phyloP scores from a whole-genome alignment of 2,888 invertebrate species.

The Adelognathus sp. region DNA sequence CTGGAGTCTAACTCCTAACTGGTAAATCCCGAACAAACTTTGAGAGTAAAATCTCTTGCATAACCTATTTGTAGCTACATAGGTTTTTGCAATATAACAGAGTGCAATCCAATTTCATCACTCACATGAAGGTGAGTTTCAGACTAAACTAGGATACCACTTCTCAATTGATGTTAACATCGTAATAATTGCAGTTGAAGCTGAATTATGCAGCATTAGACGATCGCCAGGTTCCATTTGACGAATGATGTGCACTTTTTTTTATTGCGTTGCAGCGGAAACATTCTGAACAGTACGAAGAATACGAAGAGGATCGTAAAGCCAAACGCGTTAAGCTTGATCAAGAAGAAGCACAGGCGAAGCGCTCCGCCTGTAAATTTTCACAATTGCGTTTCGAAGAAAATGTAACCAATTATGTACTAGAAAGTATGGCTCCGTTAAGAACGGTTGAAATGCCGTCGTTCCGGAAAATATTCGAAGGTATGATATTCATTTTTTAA shows the following conservation, averaged over 20 bases:
- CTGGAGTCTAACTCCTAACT: too few species aligned
- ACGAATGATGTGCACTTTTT: background rate
- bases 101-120: too few species aligned
- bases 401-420: conserved; percentile 4
- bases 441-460: conserved; percentile 10
- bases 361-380: conserved; percentile 1
- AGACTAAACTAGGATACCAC: too few species aligned
- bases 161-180: too few species aligned
- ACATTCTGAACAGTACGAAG: background rate
- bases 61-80: too few species aligned
- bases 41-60: too few species aligned
- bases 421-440: conserved; percentile 20
- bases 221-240: background rate
- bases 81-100: too few species aligned
- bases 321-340: background rate
- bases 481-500: background rate
- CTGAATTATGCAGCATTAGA: background rate
- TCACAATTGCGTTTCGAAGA: conserved; percentile 11
- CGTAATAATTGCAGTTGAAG: too few species aligned
- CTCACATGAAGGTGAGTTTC: too few species aligned
- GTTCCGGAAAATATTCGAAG: conserved; percentile 29
- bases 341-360: background rate
- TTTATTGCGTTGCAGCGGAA: background rate
- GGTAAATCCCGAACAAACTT: too few species aligned
- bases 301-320: background rate